Evolutionary conservation across 2,113 vertebrate species (phyloP), one percentile per base, ranked within the genome.

Genomic region (Clarias macrocephalus): DNA sequence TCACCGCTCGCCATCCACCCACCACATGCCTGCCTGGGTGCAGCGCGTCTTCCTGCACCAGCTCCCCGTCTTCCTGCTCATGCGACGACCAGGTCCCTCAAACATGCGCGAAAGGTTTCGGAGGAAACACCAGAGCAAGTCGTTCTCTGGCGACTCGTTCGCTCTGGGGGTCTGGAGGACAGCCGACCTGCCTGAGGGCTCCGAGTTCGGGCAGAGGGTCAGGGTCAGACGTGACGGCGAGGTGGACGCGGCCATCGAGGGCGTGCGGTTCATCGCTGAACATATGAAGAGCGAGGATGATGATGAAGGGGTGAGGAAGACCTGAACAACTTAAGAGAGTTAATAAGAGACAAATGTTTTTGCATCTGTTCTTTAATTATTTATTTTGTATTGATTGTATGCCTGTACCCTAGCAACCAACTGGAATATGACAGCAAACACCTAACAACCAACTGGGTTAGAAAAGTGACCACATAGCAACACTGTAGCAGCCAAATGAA

Each of bases 1-100:
- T 89, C 95, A 96, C 85, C 95, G 95, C 68, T 95, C 95, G 4
- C 95, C 95, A 0, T 96, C 94, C 88, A 96, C 95, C 5, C 95
- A 96, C 91, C 90, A 92, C 88, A 96, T 96, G 96, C 95, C 96
- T 0, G 89, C 93, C 72, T 96, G 96, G 96, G 95, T 96, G 79
- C 95, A 95, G 73, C 93, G 88, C 10, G 80, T 96, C 81, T 96
- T 96, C 86, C 88, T 96, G 23, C 85, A 92, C 66, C 92, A 92
- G 65, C 93, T 96, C 5, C 95, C 96, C 13, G 75, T 91, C 70
- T 92, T 94, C 42, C 94, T 96, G 63, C 91, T 96, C 86, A 96
- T 96, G 96, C 92, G 93, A 68, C 93, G 94, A 15, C 96, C 95
- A 0, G 92, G 95, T 11, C 92, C 90, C 30, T 93, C 91, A 82